phyloP scores from a whole-genome alignment of 2,797 vertebrate genomes.

The Paedocypris micromegethes region DNA sequence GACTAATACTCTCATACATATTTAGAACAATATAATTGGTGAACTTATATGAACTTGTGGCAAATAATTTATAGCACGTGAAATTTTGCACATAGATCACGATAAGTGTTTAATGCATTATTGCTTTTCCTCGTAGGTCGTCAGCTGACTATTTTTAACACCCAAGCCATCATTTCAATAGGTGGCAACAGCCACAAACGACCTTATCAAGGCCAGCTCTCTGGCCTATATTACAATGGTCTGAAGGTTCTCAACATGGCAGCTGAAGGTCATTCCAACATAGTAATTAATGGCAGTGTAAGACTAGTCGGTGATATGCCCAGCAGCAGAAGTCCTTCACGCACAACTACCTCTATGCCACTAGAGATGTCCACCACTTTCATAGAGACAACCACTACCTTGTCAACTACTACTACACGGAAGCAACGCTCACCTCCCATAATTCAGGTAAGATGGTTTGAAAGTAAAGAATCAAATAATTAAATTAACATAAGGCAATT shows the following conservation, averaged over 20 bases:
- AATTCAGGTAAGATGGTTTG: slow-evolving; percentile 74
- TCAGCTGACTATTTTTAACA: slow-evolving; percentile 99
- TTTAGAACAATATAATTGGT: too few relatives aligned
- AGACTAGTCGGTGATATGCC: slow-evolving; percentile 91
- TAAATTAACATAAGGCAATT: too few relatives aligned
- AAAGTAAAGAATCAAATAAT: too few relatives aligned
- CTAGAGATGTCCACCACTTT: slow-evolving; percentile 96
- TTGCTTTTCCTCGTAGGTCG: slow-evolving; percentile 71
- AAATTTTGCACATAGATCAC: neutral
- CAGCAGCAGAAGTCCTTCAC: slow-evolving; percentile 79
- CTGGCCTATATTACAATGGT: slow-evolving; percentile 96
- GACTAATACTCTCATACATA: too few relatives aligned
- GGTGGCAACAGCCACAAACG: slow-evolving; percentile 91
- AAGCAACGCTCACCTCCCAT: slow-evolving; percentile 90
- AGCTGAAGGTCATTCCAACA: slow-evolving; percentile 86
- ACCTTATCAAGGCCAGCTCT: slow-evolving; percentile 96
- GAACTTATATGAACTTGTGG: too few relatives aligned
- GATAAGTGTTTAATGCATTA: slow-evolving; percentile 5
- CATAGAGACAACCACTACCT: slow-evolving; percentile 93
- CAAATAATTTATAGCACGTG: too few relatives aligned
- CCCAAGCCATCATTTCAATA: slow-evolving; percentile 95
- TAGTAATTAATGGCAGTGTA: slow-evolving; percentile 94
- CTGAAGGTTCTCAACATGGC: slow-evolving; percentile 97
- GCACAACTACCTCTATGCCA: slow-evolving; percentile 85
- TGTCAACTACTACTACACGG: slow-evolving; percentile 92